Conservation (phyloP, 2,797 vertebrate genomes). For the Brachyrhaphis roseni region DNA sequence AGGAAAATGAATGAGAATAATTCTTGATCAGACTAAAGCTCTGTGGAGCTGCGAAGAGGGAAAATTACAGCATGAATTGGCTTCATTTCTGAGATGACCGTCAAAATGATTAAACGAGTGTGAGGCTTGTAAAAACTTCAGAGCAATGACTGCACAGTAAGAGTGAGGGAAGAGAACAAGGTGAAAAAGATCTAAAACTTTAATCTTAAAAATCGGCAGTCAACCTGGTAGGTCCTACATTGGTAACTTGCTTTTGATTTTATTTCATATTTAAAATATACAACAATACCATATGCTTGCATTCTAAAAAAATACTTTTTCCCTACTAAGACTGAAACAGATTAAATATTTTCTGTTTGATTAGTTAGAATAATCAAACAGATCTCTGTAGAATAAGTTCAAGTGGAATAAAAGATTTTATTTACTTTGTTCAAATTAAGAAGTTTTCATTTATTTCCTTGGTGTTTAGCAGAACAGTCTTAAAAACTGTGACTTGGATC, state of each 20-base stretch:
- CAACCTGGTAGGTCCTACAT: not conserved
- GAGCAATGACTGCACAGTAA: constrained; percentile 1
- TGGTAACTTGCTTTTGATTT: not conserved
- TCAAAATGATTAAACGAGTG: constrained; percentile 54
- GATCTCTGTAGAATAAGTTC: not conserved
- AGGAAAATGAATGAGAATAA: constrained; percentile 23
- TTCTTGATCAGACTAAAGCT: constrained; percentile 21
- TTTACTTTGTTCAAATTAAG: not conserved
- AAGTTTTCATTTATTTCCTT: not conserved
- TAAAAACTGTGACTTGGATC: not conserved
- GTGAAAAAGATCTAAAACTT: constrained; percentile 27
- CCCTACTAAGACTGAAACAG: not conserved
- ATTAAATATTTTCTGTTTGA: not conserved
- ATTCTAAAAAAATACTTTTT: not conserved
- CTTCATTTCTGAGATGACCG: constrained; percentile 36
- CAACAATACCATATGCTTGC: not conserved
- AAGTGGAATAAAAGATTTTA: not conserved
- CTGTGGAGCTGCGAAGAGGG: constrained; percentile 25
- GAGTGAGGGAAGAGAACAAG: constrained; percentile 26
- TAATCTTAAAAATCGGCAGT: not conserved
- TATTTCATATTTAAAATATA: not conserved
- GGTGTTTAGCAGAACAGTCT: not conserved
- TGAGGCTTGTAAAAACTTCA: constrained; percentile 35
- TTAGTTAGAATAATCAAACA: not conserved
- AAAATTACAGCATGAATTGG: constrained; percentile 57